Percentiles rank a stretch among this genome's conserved stretches.
Conservation (phyloP, 2,888 invertebrate genomes). For the Lapara coniferarum region DNA sequence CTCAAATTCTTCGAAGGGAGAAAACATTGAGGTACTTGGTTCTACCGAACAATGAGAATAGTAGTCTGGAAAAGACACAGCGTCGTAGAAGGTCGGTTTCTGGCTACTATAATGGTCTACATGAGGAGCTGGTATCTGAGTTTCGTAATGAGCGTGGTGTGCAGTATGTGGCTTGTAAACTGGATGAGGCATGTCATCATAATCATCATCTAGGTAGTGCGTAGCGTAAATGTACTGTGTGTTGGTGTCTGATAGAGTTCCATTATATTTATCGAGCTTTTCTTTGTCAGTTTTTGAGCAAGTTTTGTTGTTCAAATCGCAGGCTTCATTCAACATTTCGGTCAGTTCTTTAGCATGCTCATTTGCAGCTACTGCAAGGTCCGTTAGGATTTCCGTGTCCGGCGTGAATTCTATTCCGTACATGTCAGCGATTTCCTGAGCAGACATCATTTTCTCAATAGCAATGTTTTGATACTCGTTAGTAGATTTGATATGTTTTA, state of each 20-base stretch:
- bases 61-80: conserved; percentile 60
- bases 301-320: conserved; percentile 52
- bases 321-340: conserved; percentile 59
- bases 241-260: conserved; percentile 38
- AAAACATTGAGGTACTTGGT: conserved; percentile 51
- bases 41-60: conserved; percentile 59
- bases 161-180: conserved; percentile 38
- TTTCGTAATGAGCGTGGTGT: conserved; percentile 45
- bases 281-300: conserved; percentile 43
- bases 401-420: conserved; percentile 72
- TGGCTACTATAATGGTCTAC: conserved; percentile 51
- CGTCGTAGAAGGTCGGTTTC: conserved; percentile 65
- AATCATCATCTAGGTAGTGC: conserved; percentile 42
- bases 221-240: conserved; percentile 48
- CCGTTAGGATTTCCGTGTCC: conserved; percentile 69
- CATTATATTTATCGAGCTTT: conserved; percentile 32
- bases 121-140: conserved; percentile 56
- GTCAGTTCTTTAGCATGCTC: conserved; percentile 69
- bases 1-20: conserved; percentile 55
- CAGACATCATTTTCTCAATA: conserved; percentile 78
- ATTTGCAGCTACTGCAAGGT: conserved; percentile 67
- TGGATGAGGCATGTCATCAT: conserved; percentile 39
- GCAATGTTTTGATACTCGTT: conserved; percentile 78
- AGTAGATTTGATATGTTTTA: conserved; percentile 73
- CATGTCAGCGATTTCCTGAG: conserved; percentile 78